These are phyloP conservation scores for Aldabrachelys gigantea DNA, from an alignment of 2,113 vertebrate genomes.

Conservation along the genomic window DNA sequence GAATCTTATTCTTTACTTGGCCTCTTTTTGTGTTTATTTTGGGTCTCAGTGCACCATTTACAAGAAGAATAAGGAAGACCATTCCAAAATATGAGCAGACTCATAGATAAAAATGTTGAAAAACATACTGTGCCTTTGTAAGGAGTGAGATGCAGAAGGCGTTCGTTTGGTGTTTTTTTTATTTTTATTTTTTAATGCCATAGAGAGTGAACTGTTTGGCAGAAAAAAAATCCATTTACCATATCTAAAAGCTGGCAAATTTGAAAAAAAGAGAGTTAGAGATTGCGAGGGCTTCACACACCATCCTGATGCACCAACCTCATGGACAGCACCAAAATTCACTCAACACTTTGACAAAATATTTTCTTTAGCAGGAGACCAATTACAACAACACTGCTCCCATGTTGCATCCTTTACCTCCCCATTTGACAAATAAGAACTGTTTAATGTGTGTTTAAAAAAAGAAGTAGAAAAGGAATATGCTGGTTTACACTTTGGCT, in stretches of 20 bases:
- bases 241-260: neutral
- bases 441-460: conserved; percentile 7
- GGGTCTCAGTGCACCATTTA: conserved; percentile 36
- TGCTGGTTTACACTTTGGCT: conserved; percentile 25
- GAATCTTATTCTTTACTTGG: conserved; percentile 56
- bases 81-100: conserved; percentile 49
- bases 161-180: conserved; percentile 48
- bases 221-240: conserved; percentile 31
- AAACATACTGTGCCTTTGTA: conserved; percentile 29
- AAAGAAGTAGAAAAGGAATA: neutral
- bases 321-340: conserved; percentile 24
- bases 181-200: neutral
- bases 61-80: conserved; percentile 39
- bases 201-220: conserved; percentile 59
- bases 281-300: neutral
- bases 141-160: neutral
- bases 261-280: conserved; percentile 13
- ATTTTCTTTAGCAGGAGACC: conserved; percentile 48
- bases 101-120: neutral
- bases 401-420: conserved; percentile 9
- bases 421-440: conserved; percentile 46
- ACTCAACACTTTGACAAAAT: conserved; percentile 23
- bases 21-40: conserved; percentile 62
- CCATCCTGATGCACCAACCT: neutral
- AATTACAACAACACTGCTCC: conserved; percentile 56